Conservation (phyloP, 2,797 vertebrate genomes). For the Megalops cyprinoides region DNA sequence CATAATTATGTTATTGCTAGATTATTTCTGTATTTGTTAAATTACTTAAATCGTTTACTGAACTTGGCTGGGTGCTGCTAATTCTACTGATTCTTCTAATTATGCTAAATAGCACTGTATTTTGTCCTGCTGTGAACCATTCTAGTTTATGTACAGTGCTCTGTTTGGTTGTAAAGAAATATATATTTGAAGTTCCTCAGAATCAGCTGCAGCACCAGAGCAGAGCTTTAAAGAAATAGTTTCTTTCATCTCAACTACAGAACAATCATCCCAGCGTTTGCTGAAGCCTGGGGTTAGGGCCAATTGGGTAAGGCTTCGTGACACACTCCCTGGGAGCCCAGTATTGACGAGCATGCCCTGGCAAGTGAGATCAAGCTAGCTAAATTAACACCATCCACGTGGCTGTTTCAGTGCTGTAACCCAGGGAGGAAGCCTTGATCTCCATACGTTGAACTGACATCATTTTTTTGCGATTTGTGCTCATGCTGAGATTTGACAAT, state of each 20-base stretch:
- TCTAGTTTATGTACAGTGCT: neutral
- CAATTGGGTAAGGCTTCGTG: constrained; percentile 64
- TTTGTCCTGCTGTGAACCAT: neutral
- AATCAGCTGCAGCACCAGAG: neutral
- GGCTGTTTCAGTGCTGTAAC: constrained; percentile 64
- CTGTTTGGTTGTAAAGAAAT: neutral
- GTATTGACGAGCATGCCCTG: constrained; percentile 76
- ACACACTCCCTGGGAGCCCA: constrained; percentile 62
- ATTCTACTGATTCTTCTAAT: neutral
- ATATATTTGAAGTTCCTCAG: constrained; percentile 13
- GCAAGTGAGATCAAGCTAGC: constrained; percentile 75
- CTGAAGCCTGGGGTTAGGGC: constrained; percentile 66
- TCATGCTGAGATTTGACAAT: constrained; percentile 59
- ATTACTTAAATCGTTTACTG: neutral
- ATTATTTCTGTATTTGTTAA: constrained; percentile 12
- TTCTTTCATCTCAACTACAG: constrained; percentile 33
- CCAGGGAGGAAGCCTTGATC: constrained; percentile 65
- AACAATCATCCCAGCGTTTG: constrained; percentile 73
- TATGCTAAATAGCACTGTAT: neutral
- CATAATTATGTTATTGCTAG: neutral
- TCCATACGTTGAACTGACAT: constrained; percentile 52
- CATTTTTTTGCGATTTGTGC: constrained; percentile 13
- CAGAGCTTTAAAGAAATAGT: neutral
- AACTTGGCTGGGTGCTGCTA: constrained; percentile 3
- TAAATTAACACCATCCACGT: constrained; percentile 69